Base-by-base conservation (phyloP, 2,888 invertebrate species). In the Acheta domesticus region DNA sequence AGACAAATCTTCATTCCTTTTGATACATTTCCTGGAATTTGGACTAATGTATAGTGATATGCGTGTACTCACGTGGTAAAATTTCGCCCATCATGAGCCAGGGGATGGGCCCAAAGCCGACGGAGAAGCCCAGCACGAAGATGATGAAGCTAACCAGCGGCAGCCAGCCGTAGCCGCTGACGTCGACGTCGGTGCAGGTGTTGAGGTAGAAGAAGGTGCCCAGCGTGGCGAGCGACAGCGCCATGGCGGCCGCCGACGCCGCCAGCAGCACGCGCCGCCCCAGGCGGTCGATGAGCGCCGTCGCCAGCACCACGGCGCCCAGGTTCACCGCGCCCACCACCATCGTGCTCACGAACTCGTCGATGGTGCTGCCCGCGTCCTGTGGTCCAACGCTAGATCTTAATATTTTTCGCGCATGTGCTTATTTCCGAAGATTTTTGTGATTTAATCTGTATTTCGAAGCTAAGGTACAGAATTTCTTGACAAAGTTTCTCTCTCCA, bases 71-170 rank as follows among this genome's bases (percentile, higher is more conserved):
- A 86, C 86, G 84, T 78, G 98, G 95, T 84, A 97, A 87, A 83
- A 96, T 95, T 88, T 96, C 96, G 80, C 96, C 96, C 91, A 96
- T 92, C 96, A 96, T 96, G 19, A 91, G 88, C 96, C 93, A 94
- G 2, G 94, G 94, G 83, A 95, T 93, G 0, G 94, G 94, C 0
- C 94, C 95, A 84, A 93, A 96, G 23, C 94, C 96, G 79, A 96
- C 88, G 0, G 96, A 95, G 86, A 97, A 97, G 49, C 95, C 95
- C 78, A 96, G 87, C 8, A 96, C 94, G 86, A 94, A 97, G 78
- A 96, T 87, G 62, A 96, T 93, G 84, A 96, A 92, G 85, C 94
- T 93, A 16, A 90, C 89, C 20, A 97, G 87, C 36, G 96, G 96
- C 81, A 96, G 84, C 94, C 94, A 96, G 19, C 94, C 94, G 83